phyloP scores from a whole-genome alignment of 2,113 vertebrate genomes.

The Sceloporus undulatus region DNA sequence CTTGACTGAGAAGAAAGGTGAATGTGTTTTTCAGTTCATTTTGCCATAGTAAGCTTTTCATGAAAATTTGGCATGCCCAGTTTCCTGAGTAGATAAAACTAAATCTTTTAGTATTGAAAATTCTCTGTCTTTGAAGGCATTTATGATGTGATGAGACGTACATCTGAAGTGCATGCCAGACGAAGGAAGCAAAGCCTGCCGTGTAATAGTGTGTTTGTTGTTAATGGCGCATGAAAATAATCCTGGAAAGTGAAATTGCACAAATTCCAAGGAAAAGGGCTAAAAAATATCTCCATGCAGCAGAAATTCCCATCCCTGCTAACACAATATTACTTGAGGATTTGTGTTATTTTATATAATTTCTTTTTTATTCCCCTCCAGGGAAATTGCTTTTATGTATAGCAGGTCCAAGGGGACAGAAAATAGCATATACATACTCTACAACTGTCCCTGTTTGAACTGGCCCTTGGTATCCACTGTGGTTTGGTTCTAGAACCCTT shows the following conservation, averaged over 20 bases:
- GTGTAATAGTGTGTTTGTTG: conserved; percentile 21
- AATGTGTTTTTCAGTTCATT: neutral
- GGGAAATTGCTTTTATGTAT: neutral
- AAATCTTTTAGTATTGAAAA: conserved; percentile 26
- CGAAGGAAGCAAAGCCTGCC: conserved; percentile 1
- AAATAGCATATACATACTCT: neutral
- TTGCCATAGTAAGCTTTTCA: neutral
- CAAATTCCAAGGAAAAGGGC: conserved; percentile 8
- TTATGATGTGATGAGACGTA: conserved; percentile 27
- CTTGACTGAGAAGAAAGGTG: neutral
- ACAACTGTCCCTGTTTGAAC: no score
- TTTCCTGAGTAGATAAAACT: conserved; percentile 21
- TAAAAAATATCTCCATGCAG: neutral
- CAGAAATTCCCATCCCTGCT: neutral
- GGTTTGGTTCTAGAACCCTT: no score
- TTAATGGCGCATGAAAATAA: conserved; percentile 20
- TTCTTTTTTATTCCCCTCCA: neutral
- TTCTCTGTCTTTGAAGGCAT: conserved; percentile 19
- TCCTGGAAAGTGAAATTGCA: conserved; percentile 18
- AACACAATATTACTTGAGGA: neutral
- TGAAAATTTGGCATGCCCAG: neutral
- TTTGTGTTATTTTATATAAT: neutral
- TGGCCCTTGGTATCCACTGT: no score
- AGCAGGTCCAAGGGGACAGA: neutral
- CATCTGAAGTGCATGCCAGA: conserved; percentile 18